These are phyloP conservation scores for Petromus typicus DNA, from an alignment of 2,113 vertebrate genomes.

Conservation along the genomic window DNA sequence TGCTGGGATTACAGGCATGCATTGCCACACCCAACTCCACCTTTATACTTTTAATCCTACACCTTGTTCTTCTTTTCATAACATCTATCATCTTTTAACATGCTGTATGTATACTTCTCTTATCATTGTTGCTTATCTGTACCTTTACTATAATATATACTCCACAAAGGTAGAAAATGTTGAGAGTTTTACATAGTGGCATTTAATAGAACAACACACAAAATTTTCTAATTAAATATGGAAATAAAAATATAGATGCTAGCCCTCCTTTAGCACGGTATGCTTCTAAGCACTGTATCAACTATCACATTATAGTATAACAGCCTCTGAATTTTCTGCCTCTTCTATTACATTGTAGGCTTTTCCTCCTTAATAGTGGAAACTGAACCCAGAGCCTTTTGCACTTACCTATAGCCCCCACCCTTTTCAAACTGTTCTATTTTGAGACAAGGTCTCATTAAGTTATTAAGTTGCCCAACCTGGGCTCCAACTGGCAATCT, in stretches of 20 bases:
- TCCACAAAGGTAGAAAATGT: conserved; percentile 4
- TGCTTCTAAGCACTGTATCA: background rate
- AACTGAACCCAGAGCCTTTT: background rate
- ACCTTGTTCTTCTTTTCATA: background rate
- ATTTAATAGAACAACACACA: conserved; percentile 23
- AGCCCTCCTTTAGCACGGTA: background rate
- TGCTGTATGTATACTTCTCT: background rate
- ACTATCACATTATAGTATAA: background rate
- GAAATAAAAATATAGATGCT: conserved; percentile 5
- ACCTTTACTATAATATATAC: background rate
- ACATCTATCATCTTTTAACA: background rate
- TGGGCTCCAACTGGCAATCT: background rate
- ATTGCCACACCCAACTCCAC: background rate
- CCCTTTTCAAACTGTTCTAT: background rate
- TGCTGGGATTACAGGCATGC: background rate
- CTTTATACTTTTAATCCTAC: background rate
- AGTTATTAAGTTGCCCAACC: background rate
- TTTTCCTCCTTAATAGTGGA: background rate
- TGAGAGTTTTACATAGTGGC: conserved; percentile 6
- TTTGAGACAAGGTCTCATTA: background rate
- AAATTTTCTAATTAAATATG: conserved; percentile 49
- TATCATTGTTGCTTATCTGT: conserved; percentile 3
- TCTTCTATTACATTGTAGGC: background rate
- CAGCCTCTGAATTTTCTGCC: conserved; percentile 18
- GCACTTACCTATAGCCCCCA: background rate